Evolutionary conservation across 1,140 invertebrate species (phyloP).

Genomic region (Drosophila micromelanica): DNA sequence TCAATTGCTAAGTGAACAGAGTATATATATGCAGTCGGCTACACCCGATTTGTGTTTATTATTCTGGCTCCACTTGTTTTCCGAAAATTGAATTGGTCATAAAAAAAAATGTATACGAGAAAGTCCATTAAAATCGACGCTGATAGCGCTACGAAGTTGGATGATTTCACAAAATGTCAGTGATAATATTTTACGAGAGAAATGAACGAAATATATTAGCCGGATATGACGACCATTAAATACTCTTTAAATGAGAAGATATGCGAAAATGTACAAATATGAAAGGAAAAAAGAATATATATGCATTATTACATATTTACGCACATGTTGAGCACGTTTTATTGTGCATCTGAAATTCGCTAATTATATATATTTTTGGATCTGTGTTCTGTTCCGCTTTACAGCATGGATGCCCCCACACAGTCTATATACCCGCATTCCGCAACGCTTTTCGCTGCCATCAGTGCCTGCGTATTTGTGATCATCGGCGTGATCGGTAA

Average conservation of each 20-base stretch:
- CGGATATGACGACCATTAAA: neutral
- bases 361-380: constrained; percentile 8
- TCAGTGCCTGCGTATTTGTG: constrained; percentile 91
- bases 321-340: constrained; percentile 5
- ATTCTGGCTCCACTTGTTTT: no score
- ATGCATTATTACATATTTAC: neutral
- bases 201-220: neutral
- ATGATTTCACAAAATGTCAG: constrained; percentile 12
- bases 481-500: constrained; percentile 91
- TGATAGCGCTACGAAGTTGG: constrained; percentile 44
- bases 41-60: no score
- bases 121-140: constrained; percentile 34
- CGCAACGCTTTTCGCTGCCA: constrained; percentile 90
- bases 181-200: constrained; percentile 21
- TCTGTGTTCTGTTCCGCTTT: constrained; percentile 13
- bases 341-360: neutral
- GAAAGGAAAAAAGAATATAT: neutral
- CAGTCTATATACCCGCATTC: constrained; percentile 87
- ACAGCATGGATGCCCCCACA: constrained; percentile 50
- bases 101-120: constrained; percentile 44
- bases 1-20: constrained; percentile 3
- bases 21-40: no score
- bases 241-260: neutral
- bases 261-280: no score
- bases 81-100: constrained; percentile 56